Percentiles rank a stretch among this genome's conserved stretches.
Conservation (phyloP, 1,140 invertebrate genomes). For the Lordiphosa stackelbergi region DNA sequence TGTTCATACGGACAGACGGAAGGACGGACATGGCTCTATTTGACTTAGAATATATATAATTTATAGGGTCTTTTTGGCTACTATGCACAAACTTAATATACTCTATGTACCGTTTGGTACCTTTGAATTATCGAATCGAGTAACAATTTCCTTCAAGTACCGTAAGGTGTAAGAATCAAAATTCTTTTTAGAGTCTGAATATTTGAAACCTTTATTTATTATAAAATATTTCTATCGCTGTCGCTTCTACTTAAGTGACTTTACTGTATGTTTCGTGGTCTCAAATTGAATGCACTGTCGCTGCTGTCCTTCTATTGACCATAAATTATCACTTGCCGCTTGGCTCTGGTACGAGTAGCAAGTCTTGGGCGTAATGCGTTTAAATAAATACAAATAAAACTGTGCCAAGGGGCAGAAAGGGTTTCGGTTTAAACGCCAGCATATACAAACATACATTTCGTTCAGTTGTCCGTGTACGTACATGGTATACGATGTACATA, state of each 20-base stretch:
- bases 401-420: slow-evolving; percentile 1
- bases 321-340: slow-evolving; percentile 66
- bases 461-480: slow-evolving; percentile 5
- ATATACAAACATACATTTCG: slow-evolving; percentile 4
- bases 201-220: not conserved
- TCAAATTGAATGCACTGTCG: slow-evolving; percentile 28
- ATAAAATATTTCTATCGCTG: not conserved
- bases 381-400: slow-evolving; percentile 17
- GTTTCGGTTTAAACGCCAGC: slow-evolving; percentile 11
- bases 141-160: no score
- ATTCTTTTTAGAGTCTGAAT: not conserved
- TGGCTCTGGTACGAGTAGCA: slow-evolving; percentile 12
- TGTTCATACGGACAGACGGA: no score
- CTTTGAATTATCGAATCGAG: no score
- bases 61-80: no score
- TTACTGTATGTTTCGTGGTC: slow-evolving; percentile 14
- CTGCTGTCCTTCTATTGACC: slow-evolving; percentile 38
- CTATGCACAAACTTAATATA: no score
- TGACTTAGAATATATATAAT: no score
- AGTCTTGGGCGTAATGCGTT: slow-evolving; percentile 36
- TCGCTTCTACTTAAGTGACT: not conserved
- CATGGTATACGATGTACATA: slow-evolving; percentile 9
- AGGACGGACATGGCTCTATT: no score
- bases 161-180: no score
- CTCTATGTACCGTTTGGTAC: no score